Conservation (phyloP, 2,797 vertebrate species). For the Onychomys arenicola region DNA sequence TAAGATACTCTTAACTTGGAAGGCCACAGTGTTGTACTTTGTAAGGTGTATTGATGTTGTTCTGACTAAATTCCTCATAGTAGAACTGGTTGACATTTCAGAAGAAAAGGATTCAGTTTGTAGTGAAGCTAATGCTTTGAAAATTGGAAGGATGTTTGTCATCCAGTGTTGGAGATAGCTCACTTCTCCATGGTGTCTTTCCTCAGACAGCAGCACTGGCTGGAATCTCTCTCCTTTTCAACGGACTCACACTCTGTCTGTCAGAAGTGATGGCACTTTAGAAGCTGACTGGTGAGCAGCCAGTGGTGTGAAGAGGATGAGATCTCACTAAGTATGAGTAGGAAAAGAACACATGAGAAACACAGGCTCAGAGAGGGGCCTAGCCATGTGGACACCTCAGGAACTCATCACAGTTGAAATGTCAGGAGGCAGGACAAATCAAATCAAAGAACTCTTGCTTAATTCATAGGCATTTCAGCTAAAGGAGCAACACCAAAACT, state of each 20-base stretch:
- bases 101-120: not conserved
- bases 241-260: not conserved
- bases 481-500: not conserved
- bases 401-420: not conserved
- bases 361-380: accelerated
- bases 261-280: not conserved
- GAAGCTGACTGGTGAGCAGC: not conserved
- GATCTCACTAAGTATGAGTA: not conserved
- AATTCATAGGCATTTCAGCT: not conserved
- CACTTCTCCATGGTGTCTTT: not conserved
- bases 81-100: not conserved
- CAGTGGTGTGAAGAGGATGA: not conserved
- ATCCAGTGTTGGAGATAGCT: not conserved
- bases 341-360: not conserved
- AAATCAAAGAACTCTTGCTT: not conserved
- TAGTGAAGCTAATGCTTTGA: not conserved
- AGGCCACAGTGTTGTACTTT: not conserved
- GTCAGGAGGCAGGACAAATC: not conserved
- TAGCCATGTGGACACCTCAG: not conserved
- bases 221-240: not conserved
- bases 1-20: not conserved
- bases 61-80: not conserved
- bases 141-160: not conserved
- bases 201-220: not conserved
- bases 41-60: not conserved